These are phyloP conservation scores for Amphipyra berbera DNA, from an alignment of 2,888 invertebrate species.

Conservation along the genomic window DNA sequence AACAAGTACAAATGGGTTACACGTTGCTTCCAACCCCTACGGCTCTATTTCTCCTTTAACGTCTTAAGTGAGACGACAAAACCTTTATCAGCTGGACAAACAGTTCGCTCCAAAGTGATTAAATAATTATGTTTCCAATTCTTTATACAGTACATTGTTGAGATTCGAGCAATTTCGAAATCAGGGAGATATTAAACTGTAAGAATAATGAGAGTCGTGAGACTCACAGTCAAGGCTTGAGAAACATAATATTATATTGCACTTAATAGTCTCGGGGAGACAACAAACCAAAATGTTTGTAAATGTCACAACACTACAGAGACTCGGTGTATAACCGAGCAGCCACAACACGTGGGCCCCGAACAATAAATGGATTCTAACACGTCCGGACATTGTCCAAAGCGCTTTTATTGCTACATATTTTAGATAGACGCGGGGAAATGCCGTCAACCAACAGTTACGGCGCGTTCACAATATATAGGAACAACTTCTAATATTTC, in stretches of 20 bases:
- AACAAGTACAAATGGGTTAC: conserved; percentile 87
- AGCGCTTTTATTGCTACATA: conserved; percentile 84
- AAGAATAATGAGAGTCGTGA: not conserved
- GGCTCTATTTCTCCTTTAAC: conserved; percentile 80
- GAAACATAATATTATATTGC: conserved; percentile 6
- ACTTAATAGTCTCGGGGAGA: conserved; percentile 30
- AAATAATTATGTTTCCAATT: conserved; percentile 70
- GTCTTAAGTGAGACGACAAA: conserved; percentile 79
- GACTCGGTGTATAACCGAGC: conserved; percentile 73
- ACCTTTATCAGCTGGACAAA: conserved; percentile 80
- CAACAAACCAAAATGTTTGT: conserved; percentile 74
- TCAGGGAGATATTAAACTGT: not conserved
- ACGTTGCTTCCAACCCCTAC: conserved; percentile 79
- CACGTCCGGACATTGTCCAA: conserved; percentile 81
- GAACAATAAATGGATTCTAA: conserved; percentile 84
- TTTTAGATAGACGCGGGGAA: conserved; percentile 75
- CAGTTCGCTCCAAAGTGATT: conserved; percentile 74
- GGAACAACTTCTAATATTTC: conserved; percentile 29
- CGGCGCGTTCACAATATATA: conserved; percentile 16
- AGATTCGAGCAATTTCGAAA: not conserved
- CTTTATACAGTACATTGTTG: not conserved
- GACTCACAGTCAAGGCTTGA: not conserved
- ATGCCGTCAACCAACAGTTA: conserved; percentile 55
- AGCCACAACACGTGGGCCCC: conserved; percentile 74
- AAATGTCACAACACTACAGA: conserved; percentile 71